Evolutionary conservation across 2,797 vertebrate genomes (phyloP), one percentile per base, ranked within the genome.

Genomic region (Spinibarbus caldwelli): DNA sequence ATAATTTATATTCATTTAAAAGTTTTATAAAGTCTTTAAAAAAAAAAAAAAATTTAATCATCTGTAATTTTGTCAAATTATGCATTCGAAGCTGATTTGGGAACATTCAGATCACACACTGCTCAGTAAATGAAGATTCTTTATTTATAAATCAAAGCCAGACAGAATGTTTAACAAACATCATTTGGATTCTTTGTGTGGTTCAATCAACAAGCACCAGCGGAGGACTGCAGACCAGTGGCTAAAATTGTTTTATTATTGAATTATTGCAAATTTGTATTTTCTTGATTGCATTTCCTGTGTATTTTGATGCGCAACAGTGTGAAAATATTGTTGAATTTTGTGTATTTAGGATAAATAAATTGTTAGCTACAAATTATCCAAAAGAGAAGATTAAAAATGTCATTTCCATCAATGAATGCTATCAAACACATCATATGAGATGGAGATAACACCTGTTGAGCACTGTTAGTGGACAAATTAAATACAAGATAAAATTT

Each of bases 81-180:
- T 71, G 7, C 19, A 36, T 14, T 75, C 15, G 5, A 47, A 31
- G 26, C 15, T 73, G 26, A 73, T 31, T 54, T 54, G 19, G 21
- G 10, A 15, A 71, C 5, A 43, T 41, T n/a, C 10, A 71, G 11
- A 23, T 10, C 5, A 23, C 43, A 9, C 3, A 45, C 10, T 73
- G 5, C 17, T 49, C 41, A 49, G 71, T 23, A 75, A 75, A 75
- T 31, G 38, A 26, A 45, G 43, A 73, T 36, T 52, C 10, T 54
- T 76, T 76, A 76, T 76, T 54, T 8, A n/a, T 15, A 76, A 36
- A 73, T 73, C 15, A 31, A 64, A 49, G 47, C 26, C 71, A 49
- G 26, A 49, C 2, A 64, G 14, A 17, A 64, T 64, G 29, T 31
- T 64, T 29, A 64, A 64, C 71, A 49, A 49, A 31, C 17, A 49